Conservation (phyloP, 2,113 vertebrate species). For the Nothobranchius kuhntae region DNA sequence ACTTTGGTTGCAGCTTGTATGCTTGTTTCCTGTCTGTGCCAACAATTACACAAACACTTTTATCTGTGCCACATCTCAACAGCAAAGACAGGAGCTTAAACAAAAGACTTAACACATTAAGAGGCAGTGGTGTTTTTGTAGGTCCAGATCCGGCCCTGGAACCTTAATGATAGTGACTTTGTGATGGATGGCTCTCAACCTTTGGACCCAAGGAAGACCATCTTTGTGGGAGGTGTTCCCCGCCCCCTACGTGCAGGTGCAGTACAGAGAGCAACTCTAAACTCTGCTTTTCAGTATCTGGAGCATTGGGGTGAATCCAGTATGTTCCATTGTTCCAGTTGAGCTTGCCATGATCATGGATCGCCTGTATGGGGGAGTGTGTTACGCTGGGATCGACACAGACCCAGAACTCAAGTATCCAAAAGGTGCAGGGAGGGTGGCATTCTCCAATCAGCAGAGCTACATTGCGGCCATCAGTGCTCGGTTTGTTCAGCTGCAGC, state of each 20-base stretch:
- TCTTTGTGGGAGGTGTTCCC: conserved; percentile 98
- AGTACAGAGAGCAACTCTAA: neutral
- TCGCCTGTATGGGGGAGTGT: conserved; percentile 96
- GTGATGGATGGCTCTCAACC: conserved; percentile 99
- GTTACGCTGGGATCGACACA: conserved; percentile 98
- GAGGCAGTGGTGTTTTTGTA: conserved; percentile 48
- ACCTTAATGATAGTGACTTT: conserved; percentile 99
- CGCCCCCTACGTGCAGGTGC: conserved; percentile 96
- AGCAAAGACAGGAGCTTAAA: neutral
- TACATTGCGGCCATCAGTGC: conserved; percentile 99
- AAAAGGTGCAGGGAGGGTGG: conserved; percentile 96
- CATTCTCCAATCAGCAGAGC: conserved; percentile 99
- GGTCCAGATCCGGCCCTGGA: conserved; percentile 99
- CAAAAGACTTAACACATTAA: neutral
- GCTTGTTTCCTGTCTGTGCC: neutral
- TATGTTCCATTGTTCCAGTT: conserved; percentile 76
- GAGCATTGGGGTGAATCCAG: neutral
- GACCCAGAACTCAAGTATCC: conserved; percentile 99
- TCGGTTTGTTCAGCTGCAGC: conserved; percentile 99
- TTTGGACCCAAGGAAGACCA: conserved; percentile 97
- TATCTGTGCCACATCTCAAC: neutral
- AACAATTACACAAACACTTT: neutral
- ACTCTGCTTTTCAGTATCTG: neutral
- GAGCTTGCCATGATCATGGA: conserved; percentile 99
- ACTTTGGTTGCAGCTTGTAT: neutral